phyloP scores from a whole-genome alignment of 2,888 invertebrate species.

The Ochlodes sylvanus region DNA sequence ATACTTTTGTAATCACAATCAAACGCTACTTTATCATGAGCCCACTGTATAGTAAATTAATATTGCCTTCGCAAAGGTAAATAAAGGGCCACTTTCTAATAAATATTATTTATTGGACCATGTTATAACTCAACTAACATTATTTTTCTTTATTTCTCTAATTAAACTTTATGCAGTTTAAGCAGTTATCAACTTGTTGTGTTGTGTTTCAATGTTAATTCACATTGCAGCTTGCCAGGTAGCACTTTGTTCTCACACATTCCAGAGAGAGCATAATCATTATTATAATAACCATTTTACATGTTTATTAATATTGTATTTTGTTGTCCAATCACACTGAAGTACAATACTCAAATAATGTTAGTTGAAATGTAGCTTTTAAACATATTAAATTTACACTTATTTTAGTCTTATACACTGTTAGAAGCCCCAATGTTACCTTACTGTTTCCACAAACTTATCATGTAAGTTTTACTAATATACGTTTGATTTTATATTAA shows the following conservation, averaged over 20 bases:
- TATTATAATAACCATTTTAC: no score
- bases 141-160: neutral
- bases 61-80: neutral
- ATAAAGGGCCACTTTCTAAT: neutral
- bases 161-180: no score
- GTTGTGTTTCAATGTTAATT: no score
- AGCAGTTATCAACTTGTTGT: no score
- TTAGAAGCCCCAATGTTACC: constrained; percentile 33
- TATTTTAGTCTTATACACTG: constrained; percentile 7
- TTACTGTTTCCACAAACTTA: constrained; percentile 20
- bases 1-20: neutral
- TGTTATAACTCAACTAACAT: constrained; percentile 9
- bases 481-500: constrained; percentile 18
- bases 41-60: neutral
- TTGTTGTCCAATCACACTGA: neutral
- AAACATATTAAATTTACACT: neutral
- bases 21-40: neutral
- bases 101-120: neutral
- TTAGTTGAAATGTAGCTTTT: constrained; percentile 4
- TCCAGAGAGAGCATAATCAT: no score
- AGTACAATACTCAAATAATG: neutral
- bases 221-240: no score
- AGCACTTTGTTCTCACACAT: no score
- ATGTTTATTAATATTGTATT: neutral
- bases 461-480: constrained; percentile 5